Conservation (phyloP, 2,113 vertebrate genomes). For the Podarcis muralis region DNA sequence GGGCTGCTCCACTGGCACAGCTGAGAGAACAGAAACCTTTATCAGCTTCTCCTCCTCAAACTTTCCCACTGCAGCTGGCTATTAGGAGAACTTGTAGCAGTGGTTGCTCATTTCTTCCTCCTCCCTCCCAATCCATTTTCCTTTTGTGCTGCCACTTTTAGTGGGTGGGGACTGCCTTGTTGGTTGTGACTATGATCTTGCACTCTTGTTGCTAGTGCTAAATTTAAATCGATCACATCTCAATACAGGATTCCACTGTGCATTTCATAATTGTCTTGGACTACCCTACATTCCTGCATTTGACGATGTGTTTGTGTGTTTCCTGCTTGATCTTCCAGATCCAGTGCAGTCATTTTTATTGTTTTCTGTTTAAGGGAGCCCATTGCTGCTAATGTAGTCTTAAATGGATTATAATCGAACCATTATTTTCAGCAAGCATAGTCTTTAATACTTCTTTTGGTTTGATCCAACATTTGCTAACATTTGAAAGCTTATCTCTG, state of each 20-base stretch:
- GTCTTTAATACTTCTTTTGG: neutral
- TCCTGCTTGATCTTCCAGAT: neutral
- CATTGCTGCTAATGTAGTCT: neutral
- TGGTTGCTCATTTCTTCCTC: too few relatives aligned
- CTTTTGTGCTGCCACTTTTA: too few relatives aligned
- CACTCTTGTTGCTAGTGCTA: neutral
- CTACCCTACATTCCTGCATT: neutral
- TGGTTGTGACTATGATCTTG: neutral
- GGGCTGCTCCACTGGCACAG: too few relatives aligned
- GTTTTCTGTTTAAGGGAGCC: neutral
- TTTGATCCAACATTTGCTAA: constrained; percentile 41
- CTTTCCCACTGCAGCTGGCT: too few relatives aligned
- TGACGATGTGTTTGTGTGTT: neutral
- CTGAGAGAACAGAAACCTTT: neutral
- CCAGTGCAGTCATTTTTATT: neutral
- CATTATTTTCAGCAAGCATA: neutral
- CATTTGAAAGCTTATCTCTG: constrained; percentile 20
- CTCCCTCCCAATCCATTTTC: too few relatives aligned
- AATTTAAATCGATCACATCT: neutral
- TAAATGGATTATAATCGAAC: neutral
- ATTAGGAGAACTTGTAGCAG: too few relatives aligned
- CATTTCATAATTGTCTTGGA: neutral
- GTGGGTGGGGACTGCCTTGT: too few relatives aligned
- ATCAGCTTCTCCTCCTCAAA: too few relatives aligned
- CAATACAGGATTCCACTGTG: neutral